phyloP scores from a whole-genome alignment of 2,888 invertebrate genomes.

The Calameuta idolon region DNA sequence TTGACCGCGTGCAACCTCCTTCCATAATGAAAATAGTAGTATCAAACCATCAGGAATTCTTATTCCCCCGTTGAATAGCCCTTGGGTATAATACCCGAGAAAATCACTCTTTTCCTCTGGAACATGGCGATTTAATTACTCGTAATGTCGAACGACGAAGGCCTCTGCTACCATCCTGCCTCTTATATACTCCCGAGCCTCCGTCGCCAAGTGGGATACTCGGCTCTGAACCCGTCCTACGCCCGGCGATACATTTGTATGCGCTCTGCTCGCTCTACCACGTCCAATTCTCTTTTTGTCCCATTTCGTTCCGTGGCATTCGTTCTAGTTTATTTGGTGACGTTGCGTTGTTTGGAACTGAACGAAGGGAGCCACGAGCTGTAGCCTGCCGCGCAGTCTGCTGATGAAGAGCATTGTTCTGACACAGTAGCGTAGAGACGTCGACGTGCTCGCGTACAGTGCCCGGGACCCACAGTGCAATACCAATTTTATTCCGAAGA shows the following conservation, averaged over 20 bases:
- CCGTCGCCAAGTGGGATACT: not conserved
- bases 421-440: constrained; percentile 12
- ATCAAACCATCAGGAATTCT: not conserved
- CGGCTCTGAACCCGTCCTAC: not conserved
- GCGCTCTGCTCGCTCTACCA: constrained; percentile 36
- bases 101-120: not conserved
- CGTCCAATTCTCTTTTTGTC: constrained; percentile 42
- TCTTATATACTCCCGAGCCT: not conserved
- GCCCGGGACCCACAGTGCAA: not conserved
- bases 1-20: not conserved
- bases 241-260: constrained; percentile 44
- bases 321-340: constrained; percentile 49
- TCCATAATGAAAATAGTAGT: not conserved
- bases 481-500: not conserved
- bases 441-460: not conserved
- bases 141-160: not conserved
- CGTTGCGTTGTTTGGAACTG: constrained; percentile 20
- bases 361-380: constrained; percentile 23
- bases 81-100: not conserved
- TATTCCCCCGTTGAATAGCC: not conserved
- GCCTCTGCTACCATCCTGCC: not conserved
- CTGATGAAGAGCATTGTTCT: constrained; percentile 19
- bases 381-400: constrained; percentile 20
- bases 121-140: not conserved
- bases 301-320: constrained; percentile 40